A percentile compares a stretch with the other conserved stretches of the same genome.
Conservation (phyloP, 92 coral and sea anemone genomes). For the Phymanthus crucifer region DNA sequence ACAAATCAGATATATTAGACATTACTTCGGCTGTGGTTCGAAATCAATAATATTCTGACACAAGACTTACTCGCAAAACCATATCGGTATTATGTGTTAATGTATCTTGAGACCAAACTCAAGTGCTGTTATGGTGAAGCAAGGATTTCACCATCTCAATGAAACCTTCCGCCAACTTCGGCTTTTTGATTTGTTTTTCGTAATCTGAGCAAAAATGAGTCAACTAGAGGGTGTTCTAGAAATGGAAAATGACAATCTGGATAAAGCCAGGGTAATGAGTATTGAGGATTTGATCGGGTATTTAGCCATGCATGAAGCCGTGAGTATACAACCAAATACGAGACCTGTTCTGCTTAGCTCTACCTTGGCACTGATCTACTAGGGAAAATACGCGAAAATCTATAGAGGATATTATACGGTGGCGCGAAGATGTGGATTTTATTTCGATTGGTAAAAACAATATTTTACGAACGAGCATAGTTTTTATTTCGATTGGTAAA, state of each 20-base stretch:
- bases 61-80: background rate
- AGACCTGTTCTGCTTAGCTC: too few relatives aligned
- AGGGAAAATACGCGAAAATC: too few relatives aligned
- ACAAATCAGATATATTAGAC: slow-evolving; percentile 16
- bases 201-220: slow-evolving; percentile 1
- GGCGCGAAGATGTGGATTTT: too few relatives aligned
- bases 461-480: too few relatives aligned
- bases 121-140: background rate
- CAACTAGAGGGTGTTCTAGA: background rate
- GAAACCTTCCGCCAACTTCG: background rate
- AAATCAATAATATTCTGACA: background rate
- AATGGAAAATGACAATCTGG: slow-evolving; percentile 4
- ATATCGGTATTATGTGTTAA: too few relatives aligned
- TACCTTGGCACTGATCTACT: too few relatives aligned
- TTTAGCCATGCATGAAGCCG: too few relatives aligned
- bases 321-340: too few relatives aligned
- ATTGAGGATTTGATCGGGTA: slow-evolving; percentile 37
- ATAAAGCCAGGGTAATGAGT: slow-evolving; percentile 22
- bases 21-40: background rate
- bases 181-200: background rate
- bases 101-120: background rate
- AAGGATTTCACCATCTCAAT: background rate
- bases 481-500: too few relatives aligned
- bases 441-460: too few relatives aligned
- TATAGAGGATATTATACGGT: too few relatives aligned